phyloP scores from a whole-genome alignment of 2,113 vertebrate genomes.

The Spizaetus ornatus region DNA sequence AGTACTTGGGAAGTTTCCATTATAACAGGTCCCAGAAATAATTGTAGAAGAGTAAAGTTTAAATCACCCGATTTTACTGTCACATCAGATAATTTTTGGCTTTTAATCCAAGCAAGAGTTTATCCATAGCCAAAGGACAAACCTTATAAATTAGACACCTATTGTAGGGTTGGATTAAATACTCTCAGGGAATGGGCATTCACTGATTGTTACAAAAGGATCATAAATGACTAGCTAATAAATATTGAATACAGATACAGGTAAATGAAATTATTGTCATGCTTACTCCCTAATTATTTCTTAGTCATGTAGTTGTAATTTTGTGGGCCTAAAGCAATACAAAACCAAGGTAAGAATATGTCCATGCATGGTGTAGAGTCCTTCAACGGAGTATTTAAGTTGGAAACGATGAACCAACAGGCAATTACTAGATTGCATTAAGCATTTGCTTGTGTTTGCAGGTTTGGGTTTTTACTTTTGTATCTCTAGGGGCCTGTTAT shows the following conservation, averaged over 20 bases:
- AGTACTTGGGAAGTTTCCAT: not conserved
- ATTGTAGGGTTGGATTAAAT: not conserved
- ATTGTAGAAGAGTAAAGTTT: not conserved
- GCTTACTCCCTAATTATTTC: not conserved
- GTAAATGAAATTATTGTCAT: not conserved
- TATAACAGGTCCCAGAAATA: not conserved
- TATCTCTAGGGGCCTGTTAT: rapidly evolving
- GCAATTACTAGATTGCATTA: not conserved
- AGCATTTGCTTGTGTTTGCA: not conserved
- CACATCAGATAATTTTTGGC: not conserved
- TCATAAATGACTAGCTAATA: not conserved
- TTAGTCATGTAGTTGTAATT: not conserved
- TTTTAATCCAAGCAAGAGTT: not conserved
- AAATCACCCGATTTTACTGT: not conserved
- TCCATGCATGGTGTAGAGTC: not conserved
- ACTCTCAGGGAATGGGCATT: not conserved
- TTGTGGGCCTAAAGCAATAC: not conserved
- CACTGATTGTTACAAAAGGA: not conserved
- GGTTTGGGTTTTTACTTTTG: not conserved
- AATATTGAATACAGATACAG: not conserved
- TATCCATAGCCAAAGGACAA: not conserved
- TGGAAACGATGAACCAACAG: not conserved
- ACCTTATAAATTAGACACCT: not conserved
- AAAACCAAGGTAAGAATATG: not conserved
- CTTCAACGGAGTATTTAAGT: not conserved